These are phyloP conservation scores for Spinus olivaceus DNA, from an alignment of 2,797 vertebrate genomes.

Conservation along the genomic window DNA sequence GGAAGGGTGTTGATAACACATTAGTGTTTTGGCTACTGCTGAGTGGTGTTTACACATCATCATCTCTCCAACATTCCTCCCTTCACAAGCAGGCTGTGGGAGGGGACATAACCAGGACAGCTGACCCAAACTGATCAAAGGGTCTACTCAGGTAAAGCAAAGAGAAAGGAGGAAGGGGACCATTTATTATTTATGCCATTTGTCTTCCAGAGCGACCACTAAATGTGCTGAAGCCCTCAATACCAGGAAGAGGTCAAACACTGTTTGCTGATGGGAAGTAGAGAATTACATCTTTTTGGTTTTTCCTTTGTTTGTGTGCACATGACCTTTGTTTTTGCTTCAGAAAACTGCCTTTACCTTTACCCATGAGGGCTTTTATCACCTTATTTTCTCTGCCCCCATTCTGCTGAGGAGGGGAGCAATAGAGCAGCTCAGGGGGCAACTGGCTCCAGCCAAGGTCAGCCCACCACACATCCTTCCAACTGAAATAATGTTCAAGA, in stretches of 20 bases:
- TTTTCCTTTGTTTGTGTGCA: neutral
- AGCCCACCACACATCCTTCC: neutral
- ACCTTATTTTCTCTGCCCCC: neutral
- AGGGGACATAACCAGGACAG: neutral
- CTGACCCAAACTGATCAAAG: neutral
- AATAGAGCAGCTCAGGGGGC: accelerated
- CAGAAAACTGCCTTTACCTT: neutral
- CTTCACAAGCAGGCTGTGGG: no score
- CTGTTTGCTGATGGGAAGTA: neutral
- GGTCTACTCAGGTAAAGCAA: neutral
- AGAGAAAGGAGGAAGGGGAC: neutral
- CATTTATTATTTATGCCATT: neutral
- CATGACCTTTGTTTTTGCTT: neutral
- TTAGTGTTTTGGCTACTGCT: neutral
- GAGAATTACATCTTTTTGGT: neutral
- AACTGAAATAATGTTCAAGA: neutral
- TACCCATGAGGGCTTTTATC: neutral
- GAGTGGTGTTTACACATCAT: accelerated
- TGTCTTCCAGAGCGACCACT: neutral
- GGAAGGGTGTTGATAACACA: neutral
- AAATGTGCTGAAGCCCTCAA: neutral
- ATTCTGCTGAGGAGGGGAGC: neutral
- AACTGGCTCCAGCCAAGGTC: neutral
- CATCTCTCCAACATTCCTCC: neutral
- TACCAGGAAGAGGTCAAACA: neutral